Evolutionary conservation across 2,113 vertebrate genomes (phyloP), one percentile per base, ranked within the genome.

Genomic region (Ameiurus melas): DNA sequence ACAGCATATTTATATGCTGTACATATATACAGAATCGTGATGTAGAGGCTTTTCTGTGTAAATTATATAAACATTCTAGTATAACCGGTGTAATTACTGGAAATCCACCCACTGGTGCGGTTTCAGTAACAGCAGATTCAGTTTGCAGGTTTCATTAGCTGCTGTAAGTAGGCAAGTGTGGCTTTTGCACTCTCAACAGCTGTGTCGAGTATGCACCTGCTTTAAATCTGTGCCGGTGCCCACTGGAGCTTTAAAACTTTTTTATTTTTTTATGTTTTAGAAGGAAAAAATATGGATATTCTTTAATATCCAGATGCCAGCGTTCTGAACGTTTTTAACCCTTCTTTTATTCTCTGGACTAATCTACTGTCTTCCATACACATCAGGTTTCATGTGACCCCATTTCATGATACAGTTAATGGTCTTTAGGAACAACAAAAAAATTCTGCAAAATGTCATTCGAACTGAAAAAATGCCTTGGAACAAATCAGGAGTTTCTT

Each of bases 71-170:
- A 53, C 51, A 39, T 58, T n/a, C n/a, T n/a, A n/a, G n/a, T n/a
- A 22, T 71, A 71, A 22, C 27, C 5, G 5, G 9, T 22, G 17
- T 51, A 36, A 70, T 53, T 51, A 51, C 68, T 73, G 68, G 53
- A 85, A 73, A 58, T 70, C 84, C 33, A 71, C 84, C 53, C 68
- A 53, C 53, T 60, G 84, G 53, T 85, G 84, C 70, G 43, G 53
- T 85, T 60, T 43, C 53, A 75, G 70, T 77, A 60, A 55, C 33
- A 77, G 53, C 68, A 77, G 20, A 75, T 43, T 77, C 33, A 43
- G 53, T 39, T 58, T 19, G 30, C 84, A 77, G 22, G 53, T 58
- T 85, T 77, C 84, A 85, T 85, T 80, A 85, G 84, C 51, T 33
- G 68, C 83, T 66, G 27, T 71, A 70, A 85, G 47, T n/a, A 53